Base-by-base conservation (phyloP, 2,113 vertebrate species). In the Chamaetylas fuelleborni region DNA sequence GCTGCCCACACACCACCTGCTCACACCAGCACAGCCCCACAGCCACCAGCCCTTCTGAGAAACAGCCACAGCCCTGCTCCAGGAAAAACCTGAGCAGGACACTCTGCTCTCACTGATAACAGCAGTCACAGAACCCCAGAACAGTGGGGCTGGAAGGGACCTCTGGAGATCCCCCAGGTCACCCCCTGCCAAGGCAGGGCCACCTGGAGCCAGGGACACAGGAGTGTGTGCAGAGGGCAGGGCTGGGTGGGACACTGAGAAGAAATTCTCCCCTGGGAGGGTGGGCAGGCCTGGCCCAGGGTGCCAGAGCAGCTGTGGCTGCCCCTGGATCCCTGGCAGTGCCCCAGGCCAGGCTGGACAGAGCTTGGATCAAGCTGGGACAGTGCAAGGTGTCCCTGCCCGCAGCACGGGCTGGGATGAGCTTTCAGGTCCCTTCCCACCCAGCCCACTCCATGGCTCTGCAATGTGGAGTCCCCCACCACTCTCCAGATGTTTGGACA, bases 1-100 rank as follows among this genome's bases (percentile, higher is more conserved):
- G 87, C 96, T 57, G 42, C 96, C 96, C 14, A 85, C 96, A 82
- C 95, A 95, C 87, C 90, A 9, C 62, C 96, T 96, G 96, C 93
- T 83, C 62, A 34, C 70, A 53, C 6, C 87, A 47, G 80, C 71
- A 48, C 87, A 31, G 71, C n/a, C 78, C 60, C 70, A 6, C 24
- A 22, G 36, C 64, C 26, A 1, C 4, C 7, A 81, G 84, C 5
- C 53, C 84, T 62, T 31, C 64, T 23, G 43, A 60, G 43, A 34
- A 15, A 24, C 38, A 31, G 87, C 84, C 64, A 7, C 2, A 12
- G 9, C n/a, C 77, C 25, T 1, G 40, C 34, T 71, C 56, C 13
- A 0, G 5, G 1, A 6, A 33, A 45, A 33, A 3, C 22, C 36
- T 0, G 1, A 23, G 14, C 4, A 50, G 26, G 53, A 33, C 23